These are phyloP conservation scores for Dinoponera quadriceps DNA, from an alignment of 1,140 invertebrate genomes.

Conservation along the genomic window DNA sequence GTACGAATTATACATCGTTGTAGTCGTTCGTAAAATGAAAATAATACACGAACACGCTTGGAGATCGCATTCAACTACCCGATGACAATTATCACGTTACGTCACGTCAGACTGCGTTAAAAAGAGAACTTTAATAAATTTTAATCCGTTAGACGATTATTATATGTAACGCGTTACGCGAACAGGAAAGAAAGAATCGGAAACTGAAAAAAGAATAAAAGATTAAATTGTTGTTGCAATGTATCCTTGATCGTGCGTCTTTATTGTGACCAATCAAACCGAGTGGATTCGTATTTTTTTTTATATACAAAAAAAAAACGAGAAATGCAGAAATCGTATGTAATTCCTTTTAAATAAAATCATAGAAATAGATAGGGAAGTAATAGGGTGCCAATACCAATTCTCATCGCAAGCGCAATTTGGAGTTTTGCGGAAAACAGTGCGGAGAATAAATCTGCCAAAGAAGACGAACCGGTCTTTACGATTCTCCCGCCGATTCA, in stretches of 20 bases:
- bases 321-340: neutral
- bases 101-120: neutral
- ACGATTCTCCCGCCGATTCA: slow-evolving; percentile 50
- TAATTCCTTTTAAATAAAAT: neutral
- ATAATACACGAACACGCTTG: slow-evolving; percentile 13
- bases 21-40: neutral
- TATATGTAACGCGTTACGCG: neutral
- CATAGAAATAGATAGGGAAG: slow-evolving; percentile 29
- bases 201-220: slow-evolving; percentile 27
- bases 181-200: neutral
- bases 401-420: slow-evolving; percentile 54
- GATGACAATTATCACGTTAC: neutral
- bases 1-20: neutral
- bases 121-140: slow-evolving; percentile 13
- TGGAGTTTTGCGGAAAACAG: slow-evolving; percentile 35
- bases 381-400: slow-evolving; percentile 57
- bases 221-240: neutral
- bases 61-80: neutral
- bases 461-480: slow-evolving; percentile 60
- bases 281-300: slow-evolving; percentile 8
- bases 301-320: neutral
- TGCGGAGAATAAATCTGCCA: slow-evolving; percentile 60
- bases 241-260: slow-evolving; percentile 1
- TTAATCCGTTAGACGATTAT: neutral
- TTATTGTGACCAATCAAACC: neutral